These are phyloP conservation scores for Euplagia quadripunctaria DNA, from an alignment of 2,888 invertebrate species.

Conservation along the genomic window DNA sequence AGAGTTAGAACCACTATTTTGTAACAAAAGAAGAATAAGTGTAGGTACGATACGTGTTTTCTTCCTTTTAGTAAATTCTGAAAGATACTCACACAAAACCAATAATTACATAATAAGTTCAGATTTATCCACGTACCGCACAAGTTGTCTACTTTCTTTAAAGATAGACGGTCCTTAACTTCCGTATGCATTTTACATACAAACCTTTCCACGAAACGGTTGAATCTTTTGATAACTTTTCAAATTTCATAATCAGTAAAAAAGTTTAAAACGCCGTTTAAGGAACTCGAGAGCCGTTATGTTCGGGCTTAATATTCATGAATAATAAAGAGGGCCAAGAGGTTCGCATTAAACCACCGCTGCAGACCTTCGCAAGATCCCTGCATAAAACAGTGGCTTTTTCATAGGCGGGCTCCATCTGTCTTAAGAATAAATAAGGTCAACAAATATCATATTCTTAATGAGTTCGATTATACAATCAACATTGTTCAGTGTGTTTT, in stretches of 20 bases:
- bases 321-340: constrained; percentile 60
- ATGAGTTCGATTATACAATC: not conserved
- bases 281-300: constrained; percentile 47
- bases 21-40: too few relatives aligned
- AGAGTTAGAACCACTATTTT: not conserved
- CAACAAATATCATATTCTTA: not conserved
- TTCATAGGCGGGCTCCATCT: not conserved
- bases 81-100: not conserved
- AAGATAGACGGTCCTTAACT: constrained; percentile 13
- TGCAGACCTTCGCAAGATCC: constrained; percentile 28
- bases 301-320: constrained; percentile 60
- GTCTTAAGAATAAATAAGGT: constrained; percentile 4
- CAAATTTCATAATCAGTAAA: constrained; percentile 53
- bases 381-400: constrained; percentile 20
- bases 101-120: constrained; percentile 10
- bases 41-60: not conserved
- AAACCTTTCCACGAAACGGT: constrained; percentile 44
- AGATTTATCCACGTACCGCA: constrained; percentile 5
- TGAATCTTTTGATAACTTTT: constrained; percentile 52
- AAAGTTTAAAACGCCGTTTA: constrained; percentile 57
- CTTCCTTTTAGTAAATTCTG: not conserved
- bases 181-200: constrained; percentile 19
- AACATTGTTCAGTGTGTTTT: not conserved
- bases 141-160: constrained; percentile 15
- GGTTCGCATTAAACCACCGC: constrained; percentile 49